Evolutionary conservation across 2,888 invertebrate genomes (phyloP).

Genomic region (Trissonchulus latispiculum): DNA sequence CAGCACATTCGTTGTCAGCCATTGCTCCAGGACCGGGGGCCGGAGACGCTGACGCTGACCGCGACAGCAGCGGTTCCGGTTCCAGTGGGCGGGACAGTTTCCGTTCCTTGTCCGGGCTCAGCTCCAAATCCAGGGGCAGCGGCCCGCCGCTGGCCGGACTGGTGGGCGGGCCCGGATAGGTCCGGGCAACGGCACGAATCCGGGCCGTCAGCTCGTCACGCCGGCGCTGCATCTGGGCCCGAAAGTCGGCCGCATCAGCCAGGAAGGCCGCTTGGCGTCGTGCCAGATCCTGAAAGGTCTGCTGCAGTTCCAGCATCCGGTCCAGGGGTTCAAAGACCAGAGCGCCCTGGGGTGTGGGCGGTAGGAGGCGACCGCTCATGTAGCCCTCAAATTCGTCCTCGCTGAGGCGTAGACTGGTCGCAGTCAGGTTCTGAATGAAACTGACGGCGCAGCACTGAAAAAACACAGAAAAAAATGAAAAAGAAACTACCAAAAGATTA

Average conservation of each 20-base stretch:
- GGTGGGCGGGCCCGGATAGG: not conserved
- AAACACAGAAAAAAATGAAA: too few species aligned
- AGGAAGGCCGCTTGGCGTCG: not conserved
- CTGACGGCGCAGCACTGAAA: constrained; percentile 89
- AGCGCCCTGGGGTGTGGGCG: constrained; percentile 8
- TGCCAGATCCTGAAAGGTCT: not conserved
- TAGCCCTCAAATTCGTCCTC: constrained; percentile 69
- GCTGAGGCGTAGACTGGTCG: constrained; percentile 80
- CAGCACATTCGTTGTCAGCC: too few species aligned
- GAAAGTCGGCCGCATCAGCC: not conserved
- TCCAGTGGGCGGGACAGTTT: not conserved
- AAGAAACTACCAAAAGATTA: too few species aligned
- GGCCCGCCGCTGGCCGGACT: too few species aligned
- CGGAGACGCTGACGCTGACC: too few species aligned
- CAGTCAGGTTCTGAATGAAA: constrained; percentile 89
- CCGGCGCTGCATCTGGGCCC: not conserved
- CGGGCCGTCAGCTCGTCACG: not conserved
- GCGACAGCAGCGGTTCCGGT: constrained; percentile 7
- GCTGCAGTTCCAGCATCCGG: not conserved
- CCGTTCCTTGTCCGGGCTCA: constrained; percentile 14
- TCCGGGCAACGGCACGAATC: not conserved
- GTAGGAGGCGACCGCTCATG: constrained; percentile 9
- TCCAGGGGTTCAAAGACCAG: constrained; percentile 14
- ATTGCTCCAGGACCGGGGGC: too few species aligned
- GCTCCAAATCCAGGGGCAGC: not conserved